Evolutionary conservation across 2,888 invertebrate genomes (phyloP), one percentile per base, ranked within the genome.

Genomic region (Alloscopus bannaensis): DNA sequence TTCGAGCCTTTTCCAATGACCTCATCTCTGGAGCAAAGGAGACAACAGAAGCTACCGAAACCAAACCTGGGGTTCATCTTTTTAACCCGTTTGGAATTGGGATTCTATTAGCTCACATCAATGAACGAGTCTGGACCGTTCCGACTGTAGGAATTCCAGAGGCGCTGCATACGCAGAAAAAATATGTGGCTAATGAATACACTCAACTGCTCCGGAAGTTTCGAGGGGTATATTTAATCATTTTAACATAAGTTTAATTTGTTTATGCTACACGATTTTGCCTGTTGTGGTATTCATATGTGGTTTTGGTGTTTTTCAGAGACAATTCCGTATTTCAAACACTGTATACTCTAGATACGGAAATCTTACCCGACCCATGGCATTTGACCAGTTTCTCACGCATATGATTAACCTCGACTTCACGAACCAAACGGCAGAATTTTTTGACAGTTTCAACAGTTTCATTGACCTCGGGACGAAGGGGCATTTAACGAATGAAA

Each of bases 301-400:
- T 24, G 13, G 28, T n/a, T 6, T 13, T 60, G 11, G 60, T 66
- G 94, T 57, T 45, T 8, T 59, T n/a, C 64, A 75, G 75, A 66
- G 75, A 45, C 65, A 75, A 59, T 75, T 75, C 47, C 55, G 75
- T 26, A 75, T 75, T 45, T 75, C 75, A 75, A 75, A 72, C 31
- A 75, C 75, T 0, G 75, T 75, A n/a, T 75, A 75, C 47, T 75
- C 75, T 16, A n/a, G 66, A 20, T 75, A 45, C 42, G 59, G 45
- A 0, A 75, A 75, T 59, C 57, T 75, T n/a, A 75, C 75, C 0
- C 28, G 75, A 24, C 75, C 75, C 13, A 75, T 75, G 75, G 75
- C 75, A 20, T 75, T 75, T 20, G 75, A 75, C 50, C 75, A 75
- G 24, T 75, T 75, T 55, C 20, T 75, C 36, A 75, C 75, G 22